Conservation (phyloP, 2,888 invertebrate species). For the Stictocephala bisonia region DNA sequence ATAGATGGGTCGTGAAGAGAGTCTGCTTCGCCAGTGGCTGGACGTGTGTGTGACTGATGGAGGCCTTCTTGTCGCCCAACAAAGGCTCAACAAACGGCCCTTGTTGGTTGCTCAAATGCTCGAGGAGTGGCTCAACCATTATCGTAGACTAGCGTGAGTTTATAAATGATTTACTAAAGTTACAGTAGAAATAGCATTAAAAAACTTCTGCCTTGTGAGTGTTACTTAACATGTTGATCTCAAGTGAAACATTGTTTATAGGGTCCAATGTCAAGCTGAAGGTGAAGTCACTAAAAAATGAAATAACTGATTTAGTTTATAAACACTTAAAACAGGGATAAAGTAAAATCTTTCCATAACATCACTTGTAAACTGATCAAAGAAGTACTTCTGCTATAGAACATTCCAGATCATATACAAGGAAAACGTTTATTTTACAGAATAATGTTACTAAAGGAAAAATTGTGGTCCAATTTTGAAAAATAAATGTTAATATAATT, state of each 20-base stretch:
- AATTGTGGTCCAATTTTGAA: no score
- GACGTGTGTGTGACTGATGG: conserved; percentile 87
- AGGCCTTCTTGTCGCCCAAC: conserved; percentile 88
- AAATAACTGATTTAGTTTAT: no score
- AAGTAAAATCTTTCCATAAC: no score
- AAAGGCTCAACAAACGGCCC: conserved; percentile 86
- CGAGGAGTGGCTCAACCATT: conserved; percentile 97
- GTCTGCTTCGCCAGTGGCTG: conserved; percentile 89
- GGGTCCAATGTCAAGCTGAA: no score
- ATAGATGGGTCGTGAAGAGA: conserved; percentile 88
- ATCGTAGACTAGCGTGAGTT: conserved; percentile 83
- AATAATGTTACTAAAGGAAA: no score
- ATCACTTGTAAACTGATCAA: no score
- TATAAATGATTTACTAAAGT: conserved; percentile 65
- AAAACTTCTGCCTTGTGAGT: background rate
- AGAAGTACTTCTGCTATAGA: no score
- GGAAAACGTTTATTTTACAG: no score
- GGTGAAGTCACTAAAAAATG: no score
- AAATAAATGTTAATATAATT: no score
- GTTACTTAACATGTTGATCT: background rate
- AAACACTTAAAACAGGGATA: no score
- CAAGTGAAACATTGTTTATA: background rate
- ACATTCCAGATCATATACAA: no score
- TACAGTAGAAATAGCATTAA: background rate
- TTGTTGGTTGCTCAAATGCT: conserved; percentile 90